Base-by-base conservation (phyloP, 2,888 invertebrate species). In the Creontiades dilutus region DNA sequence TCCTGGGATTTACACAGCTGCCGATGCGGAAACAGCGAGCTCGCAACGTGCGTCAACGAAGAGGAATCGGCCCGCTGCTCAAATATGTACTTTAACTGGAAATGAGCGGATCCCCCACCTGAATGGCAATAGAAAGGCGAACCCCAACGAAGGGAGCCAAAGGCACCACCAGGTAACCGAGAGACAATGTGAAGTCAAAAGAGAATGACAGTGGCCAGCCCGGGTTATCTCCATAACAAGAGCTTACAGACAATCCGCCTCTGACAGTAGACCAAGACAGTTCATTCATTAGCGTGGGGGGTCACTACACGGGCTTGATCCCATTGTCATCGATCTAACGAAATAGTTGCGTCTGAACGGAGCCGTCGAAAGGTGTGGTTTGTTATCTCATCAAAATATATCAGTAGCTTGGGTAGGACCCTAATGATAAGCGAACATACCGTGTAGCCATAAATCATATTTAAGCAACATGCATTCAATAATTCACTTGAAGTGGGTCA, bases 161-260 rank as follows among this genome's bases (percentile, higher is more conserved):
- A 57, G n/a, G 57, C n/a, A 16, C 57, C 57, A 23, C 19, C 11
- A 23, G 68, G 19, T 23, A 23, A 11, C 23, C 68, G 68, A 68
- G 68, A 68, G 23, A 68, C 68, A 68, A 68, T 12, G 68, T 13
- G 68, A 23, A 68, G 61, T 0, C 61, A 61, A 61, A 61, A 61
- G 19, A 19, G 23, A 13, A 16, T 16, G 23, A 11, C 68, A 68
- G 27, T 23, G 68, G 23, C 23, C 68, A 16, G n/a, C n/a, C 9
- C 68, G 68, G 68, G 68, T 68, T 27, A 68, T 68, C 68, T 68
- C 68, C 68, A 68, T 68, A 68, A 68, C 68, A 68, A 27, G 68
- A 23, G 68, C 23, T 23, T 68, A 68, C 68, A 23, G 23, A 37
- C 37, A 37, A 37, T 11, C 0, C 16, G 57, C 16, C 68, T 68